Evolutionary conservation across 2,113 vertebrate genomes (phyloP).

Genomic region (Anoura caudifer): DNA sequence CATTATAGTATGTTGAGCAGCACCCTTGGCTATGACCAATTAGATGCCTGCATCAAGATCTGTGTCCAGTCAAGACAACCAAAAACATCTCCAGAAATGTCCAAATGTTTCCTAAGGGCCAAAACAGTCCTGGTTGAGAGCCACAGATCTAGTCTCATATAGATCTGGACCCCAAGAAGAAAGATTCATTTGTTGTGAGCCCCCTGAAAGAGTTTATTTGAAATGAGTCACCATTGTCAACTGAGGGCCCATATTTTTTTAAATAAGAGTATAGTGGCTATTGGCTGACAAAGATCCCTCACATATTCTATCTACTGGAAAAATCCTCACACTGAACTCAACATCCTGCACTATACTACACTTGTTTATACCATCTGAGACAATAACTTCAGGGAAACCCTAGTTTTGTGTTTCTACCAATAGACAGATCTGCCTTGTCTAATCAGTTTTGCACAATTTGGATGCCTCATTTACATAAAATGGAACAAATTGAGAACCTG

Average conservation of each 20-base stretch:
- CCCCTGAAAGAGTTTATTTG: not conserved
- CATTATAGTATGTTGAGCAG: not conserved
- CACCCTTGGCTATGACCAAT: not conserved
- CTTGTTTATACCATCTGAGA: not conserved
- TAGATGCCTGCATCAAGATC: too few relatives aligned
- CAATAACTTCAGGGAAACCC: not conserved
- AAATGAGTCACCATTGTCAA: not conserved
- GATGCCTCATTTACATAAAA: not conserved
- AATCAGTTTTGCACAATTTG: not conserved
- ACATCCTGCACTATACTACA: not conserved
- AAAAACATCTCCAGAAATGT: not conserved
- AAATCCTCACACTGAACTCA: not conserved
- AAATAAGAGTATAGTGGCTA: not conserved
- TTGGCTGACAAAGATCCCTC: not conserved
- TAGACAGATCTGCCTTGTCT: not conserved
- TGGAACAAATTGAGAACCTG: not conserved
- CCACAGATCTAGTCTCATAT: not conserved
- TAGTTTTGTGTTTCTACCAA: not conserved
- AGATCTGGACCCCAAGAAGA: not conserved
- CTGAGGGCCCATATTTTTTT: not conserved
- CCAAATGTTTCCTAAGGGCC: not conserved
- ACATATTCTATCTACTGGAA: not conserved
- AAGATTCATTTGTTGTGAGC: not conserved
- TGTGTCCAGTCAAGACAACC: not conserved
- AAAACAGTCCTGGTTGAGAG: not conserved